Evolutionary conservation across 2,888 invertebrate species (phyloP), one percentile per base, ranked within the genome.

Genomic region (Tanypteryx hageni): DNA sequence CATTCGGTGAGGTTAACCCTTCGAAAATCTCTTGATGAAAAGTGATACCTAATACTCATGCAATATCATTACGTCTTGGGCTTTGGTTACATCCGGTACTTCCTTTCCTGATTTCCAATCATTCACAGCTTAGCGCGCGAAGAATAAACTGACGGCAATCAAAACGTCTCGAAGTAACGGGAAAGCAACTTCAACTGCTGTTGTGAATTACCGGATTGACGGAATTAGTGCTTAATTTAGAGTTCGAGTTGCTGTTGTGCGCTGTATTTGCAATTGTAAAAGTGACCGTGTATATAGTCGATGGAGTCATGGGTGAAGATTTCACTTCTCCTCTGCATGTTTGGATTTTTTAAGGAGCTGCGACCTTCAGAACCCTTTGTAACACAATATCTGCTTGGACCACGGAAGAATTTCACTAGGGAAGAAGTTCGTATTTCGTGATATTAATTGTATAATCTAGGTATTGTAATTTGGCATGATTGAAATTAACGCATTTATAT

Each of bases 291-390:
- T 89, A 57, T n/a, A 57, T 31, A 92, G 76, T 85, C 68, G 64
- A 92, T 92, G 92, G 92, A 92, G 94, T 95, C 95, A 93, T 98
- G 98, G 98, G 94, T 97, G 91, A 96, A 96, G 94, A 96, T 97
- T 92, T 97, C 97, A 0, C 94, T 97, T 92, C 95, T 98, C 91
- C 95, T 98, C 18, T 98, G 98, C 94, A 95, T 97, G 68, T 98
- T 98, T 94, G 98, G 98, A 2, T 97, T 98, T 94, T 95, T 98
- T 92, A 97, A 98, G 93, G 98, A 98, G 95, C 96, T 98, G 93
- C 96, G 98, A n/a, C 98, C 98, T 0, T 98, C 98, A 0, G 98
- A 98, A 94, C 98, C 98, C 0, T 98, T 97, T 94, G 96, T 98
- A 3, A 97, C 97, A 0, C 97, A 98, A 94, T 98, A 97, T 94